Evolutionary conservation across 1,140 invertebrate species (phyloP), one percentile per base, ranked within the genome.

Genomic region (Meloidogyne exigua): DNA sequence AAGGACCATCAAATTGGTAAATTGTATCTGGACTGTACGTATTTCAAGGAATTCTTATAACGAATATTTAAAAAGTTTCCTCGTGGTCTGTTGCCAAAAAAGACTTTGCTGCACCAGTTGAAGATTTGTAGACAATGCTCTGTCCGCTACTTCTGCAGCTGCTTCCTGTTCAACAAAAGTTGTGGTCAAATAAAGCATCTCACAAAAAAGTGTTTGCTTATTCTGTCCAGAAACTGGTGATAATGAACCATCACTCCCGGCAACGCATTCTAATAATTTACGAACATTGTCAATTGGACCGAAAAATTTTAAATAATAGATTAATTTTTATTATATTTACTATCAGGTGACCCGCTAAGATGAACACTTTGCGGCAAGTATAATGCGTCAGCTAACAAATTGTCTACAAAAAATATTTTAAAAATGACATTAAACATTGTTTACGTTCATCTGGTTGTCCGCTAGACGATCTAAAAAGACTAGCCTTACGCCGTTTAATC

Each of bases 261-360:
- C 78, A 5, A 70, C 64, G 0, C 57, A 15, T 39, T 83, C 82
- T 18, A 82, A 32, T 2, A 82, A 25, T 39, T 69, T 42, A 13
- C 82, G 81, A 25, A 82, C 81, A 77, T 82, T 82, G 72, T 82
- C 81, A 49, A 83, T 82, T 21, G 81, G 81, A 68, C 79, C 80
- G 73, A 39, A 62, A 68, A 32, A 36, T 13, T 49, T 15, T 32
- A 25, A n/a, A 15, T 2, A 42, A 18, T 44, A 15, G 21, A n/a
- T 13, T 76, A 23, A n/a, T 77, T 62, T 65, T n/a, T 10, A 23
- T 12, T 5, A 25, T 23, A 32, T 36, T 49, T 67, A 80, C 80
- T 81, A 23, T 81, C 77, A 39, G 62, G 26, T 44, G 75, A 72
- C 64, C 77, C 78, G 66, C 82, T 68, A 21, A 82, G 28, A 12